These are phyloP conservation scores for Holothuria scabra DNA, from an alignment of 53 echinoderm and acorn worm species.

Conservation along the genomic window DNA sequence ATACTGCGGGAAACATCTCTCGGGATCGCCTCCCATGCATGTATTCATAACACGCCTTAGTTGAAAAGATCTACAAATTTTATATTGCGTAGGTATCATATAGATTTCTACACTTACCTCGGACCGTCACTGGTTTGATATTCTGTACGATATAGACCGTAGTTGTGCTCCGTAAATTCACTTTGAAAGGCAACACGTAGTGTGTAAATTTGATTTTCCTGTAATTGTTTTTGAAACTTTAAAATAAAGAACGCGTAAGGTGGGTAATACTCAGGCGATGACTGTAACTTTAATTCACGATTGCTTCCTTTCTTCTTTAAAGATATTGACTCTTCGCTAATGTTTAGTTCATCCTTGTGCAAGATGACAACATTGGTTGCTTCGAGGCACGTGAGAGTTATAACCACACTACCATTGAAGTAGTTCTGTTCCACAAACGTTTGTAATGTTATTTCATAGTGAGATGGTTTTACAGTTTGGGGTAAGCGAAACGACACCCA, in stretches of 20 bases:
- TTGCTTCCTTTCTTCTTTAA: not conserved
- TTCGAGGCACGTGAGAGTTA: constrained; percentile 65
- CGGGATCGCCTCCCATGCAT: too few species aligned
- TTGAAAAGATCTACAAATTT: too few species aligned
- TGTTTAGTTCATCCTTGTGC: constrained; percentile 50
- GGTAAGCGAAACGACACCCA: constrained; percentile 84
- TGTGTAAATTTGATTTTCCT: constrained; percentile 53
- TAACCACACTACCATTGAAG: constrained; percentile 74
- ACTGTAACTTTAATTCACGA: not conserved
- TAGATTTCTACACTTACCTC: constrained; percentile 52
- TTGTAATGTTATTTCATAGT: constrained; percentile 70
- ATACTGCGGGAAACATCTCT: too few species aligned
- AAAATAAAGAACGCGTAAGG: constrained; percentile 62
- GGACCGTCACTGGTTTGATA: constrained; percentile 57
- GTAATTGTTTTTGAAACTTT: constrained; percentile 44
- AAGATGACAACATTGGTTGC: constrained; percentile 74
- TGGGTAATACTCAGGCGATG: constrained; percentile 59
- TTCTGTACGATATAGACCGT: constrained; percentile 68
- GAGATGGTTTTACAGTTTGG: constrained; percentile 64
- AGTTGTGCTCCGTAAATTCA: constrained; percentile 57
- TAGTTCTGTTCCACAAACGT: constrained; percentile 64
- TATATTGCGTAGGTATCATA: not conserved
- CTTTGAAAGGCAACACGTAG: constrained; percentile 67
- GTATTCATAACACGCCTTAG: too few species aligned
- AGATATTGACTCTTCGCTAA: not conserved